Percentiles rank a stretch among this genome's conserved stretches.
These are phyloP conservation scores for Drosophila orena DNA, from an alignment of 1,140 invertebrate genomes.

Conservation along the genomic window DNA sequence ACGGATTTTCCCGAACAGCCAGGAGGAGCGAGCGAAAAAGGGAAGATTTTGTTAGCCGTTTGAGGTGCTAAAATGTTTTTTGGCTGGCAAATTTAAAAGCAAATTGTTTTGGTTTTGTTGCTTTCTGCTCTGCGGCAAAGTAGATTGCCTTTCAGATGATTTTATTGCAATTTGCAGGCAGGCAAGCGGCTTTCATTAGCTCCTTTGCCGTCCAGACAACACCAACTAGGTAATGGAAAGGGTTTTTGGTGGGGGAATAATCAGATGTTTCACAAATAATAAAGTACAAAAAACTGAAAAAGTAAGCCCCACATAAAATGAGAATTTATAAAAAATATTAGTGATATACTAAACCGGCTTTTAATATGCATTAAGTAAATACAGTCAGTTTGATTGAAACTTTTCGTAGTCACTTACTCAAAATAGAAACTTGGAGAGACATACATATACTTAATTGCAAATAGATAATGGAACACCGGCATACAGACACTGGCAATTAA, in stretches of 20 bases:
- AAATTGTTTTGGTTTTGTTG: conserved; percentile 65
- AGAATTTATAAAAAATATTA: too few relatives aligned
- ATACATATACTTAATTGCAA: conserved; percentile 5
- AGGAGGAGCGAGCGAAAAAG: neutral
- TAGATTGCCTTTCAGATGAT: conserved; percentile 57
- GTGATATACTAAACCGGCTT: neutral
- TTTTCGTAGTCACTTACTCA: too few relatives aligned
- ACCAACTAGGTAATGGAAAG: neutral
- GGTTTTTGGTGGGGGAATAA: too few relatives aligned
- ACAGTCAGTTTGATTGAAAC: too few relatives aligned
- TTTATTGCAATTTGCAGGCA: conserved; percentile 59
- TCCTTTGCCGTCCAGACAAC: conserved; percentile 36
- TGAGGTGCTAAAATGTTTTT: conserved; percentile 43
- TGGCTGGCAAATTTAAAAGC: conserved; percentile 68
- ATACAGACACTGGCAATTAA: conserved; percentile 9
- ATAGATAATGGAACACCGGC: conserved; percentile 1
- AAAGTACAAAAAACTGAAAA: neutral
- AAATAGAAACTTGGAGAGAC: neutral
- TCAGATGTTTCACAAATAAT: neutral
- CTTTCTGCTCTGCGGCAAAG: conserved; percentile 17
- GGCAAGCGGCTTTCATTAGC: conserved; percentile 44
- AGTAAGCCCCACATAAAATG: neutral
- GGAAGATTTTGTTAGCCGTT: conserved; percentile 17
- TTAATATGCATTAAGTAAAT: too few relatives aligned
- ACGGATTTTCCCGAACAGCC: neutral